Evolutionary conservation across 2,797 vertebrate genomes (phyloP), one percentile per base, ranked within the genome.

Genomic region (Pelochelys cantorii): DNA sequence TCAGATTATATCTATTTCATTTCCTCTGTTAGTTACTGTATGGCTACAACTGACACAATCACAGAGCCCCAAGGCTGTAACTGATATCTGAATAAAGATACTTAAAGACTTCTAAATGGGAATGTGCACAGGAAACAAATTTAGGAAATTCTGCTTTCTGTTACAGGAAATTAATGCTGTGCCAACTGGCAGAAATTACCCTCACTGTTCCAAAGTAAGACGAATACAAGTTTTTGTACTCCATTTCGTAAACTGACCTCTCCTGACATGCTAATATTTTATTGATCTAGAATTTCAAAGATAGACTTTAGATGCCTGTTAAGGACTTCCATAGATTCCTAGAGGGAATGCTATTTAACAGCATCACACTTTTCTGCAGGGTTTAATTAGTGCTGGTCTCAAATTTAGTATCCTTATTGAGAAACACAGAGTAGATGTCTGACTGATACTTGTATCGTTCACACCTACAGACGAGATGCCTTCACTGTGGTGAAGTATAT

Each of bases 81-180:
- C 81, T 1, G 93, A 98, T 96, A 96, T 60, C 96, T 96, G 95
- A 96, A 96, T 95, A 95, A 95, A 97, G 97, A 97, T 94, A 95
- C 95, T 96, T 97, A 94, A 96, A 92, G 96, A 89, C 82, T 94
- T 87, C 95, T 96, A 90, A 91, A 90, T 93, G 85, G 75, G 96
- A 96, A 95, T 1, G 2, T 54, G 86, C 96, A 97, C 97, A 97
- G 98, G 97, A 98, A 98, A 98, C 97, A 98, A 97, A 97, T 97
- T 97, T 96, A 98, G 98, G 98, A 98, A 98, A 97, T 96, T 96
- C 97, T 97, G 97, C 96, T 97, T 97, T 98, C 97, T 98, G 97
- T 97, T 97, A 97, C 96, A 98, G 97, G 97, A 98, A 98, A 98
- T 87, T 90, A 97, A 97, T 96, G 95, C 95, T 92, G 52, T 93